Evolutionary conservation across 2,888 invertebrate species (phyloP).

Genomic region (Catocala nupta): DNA sequence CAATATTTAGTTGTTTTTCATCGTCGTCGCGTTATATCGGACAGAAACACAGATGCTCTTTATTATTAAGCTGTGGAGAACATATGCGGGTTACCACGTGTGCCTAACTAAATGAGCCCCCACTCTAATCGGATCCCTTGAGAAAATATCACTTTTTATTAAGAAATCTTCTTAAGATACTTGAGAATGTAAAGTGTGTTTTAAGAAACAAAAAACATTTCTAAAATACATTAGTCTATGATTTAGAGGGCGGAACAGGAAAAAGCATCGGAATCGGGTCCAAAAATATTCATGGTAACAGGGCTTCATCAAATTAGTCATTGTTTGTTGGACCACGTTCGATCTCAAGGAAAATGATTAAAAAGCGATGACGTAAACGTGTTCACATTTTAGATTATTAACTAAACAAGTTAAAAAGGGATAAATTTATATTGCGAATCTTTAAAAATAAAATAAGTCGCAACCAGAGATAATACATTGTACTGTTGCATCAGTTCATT

Average conservation of each 20-base stretch:
- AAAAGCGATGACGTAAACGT: constrained; percentile 7
- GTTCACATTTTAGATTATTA: constrained; percentile 2
- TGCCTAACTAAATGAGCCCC: constrained; percentile 60
- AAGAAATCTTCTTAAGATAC: constrained; percentile 33
- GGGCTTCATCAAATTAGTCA: background rate
- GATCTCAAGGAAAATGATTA: constrained; percentile 5
- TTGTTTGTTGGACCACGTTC: background rate
- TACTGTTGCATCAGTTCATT: too few species aligned
- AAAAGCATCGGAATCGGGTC: too few species aligned
- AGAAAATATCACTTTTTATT: constrained; percentile 53
- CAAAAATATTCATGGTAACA: background rate
- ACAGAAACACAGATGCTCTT: constrained; percentile 68
- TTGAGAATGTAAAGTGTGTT: constrained; percentile 24
- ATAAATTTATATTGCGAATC: background rate
- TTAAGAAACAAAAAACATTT: constrained; percentile 14
- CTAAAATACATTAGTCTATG: too few species aligned
- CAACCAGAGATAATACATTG: too few species aligned
- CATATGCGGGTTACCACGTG: constrained; percentile 83
- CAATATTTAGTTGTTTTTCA: constrained; percentile 37
- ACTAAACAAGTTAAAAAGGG: constrained; percentile 13
- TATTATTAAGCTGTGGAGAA: constrained; percentile 62
- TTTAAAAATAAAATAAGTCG: too few species aligned
- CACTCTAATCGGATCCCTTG: constrained; percentile 54
- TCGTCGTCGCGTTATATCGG: constrained; percentile 41
- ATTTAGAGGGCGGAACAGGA: too few species aligned